These are phyloP conservation scores for Morone chrysops DNA, from an alignment of 2,113 vertebrate species.

Conservation along the genomic window DNA sequence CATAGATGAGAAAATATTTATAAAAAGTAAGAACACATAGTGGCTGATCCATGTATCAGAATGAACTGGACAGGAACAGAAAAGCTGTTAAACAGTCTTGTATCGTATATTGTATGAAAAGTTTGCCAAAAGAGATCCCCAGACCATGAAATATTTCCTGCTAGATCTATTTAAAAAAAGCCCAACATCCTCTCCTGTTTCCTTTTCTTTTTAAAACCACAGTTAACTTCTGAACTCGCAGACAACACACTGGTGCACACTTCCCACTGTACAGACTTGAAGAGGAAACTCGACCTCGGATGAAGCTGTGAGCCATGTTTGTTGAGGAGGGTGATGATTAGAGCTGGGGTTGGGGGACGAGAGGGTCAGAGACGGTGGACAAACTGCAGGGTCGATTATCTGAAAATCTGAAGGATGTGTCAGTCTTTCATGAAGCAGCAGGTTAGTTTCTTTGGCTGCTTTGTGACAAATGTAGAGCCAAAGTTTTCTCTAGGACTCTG, in stretches of 20 bases:
- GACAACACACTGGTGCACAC: conserved; percentile 8
- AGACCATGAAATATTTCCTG: conserved; percentile 3
- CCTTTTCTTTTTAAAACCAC: conserved; percentile 11
- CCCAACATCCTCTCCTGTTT: neutral
- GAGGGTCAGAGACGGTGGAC: neutral
- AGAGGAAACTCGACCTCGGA: neutral
- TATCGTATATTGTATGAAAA: neutral
- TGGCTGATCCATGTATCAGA: neutral
- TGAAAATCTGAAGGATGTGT: conserved; percentile 4
- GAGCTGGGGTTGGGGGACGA: neutral
- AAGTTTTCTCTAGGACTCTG: neutral
- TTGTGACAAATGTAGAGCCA: neutral
- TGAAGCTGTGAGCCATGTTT: conserved; percentile 9
- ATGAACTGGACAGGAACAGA: neutral
- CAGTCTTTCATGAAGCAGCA: conserved; percentile 13
- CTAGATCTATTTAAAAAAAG: conserved; percentile 2
- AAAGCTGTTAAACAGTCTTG: neutral
- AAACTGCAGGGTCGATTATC: conserved; percentile 11
- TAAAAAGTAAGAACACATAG: neutral
- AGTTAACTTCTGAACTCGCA: neutral
- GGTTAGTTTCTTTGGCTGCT: neutral
- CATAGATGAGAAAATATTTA: neutral
- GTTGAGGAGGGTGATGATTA: neutral
- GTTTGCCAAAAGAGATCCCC: neutral
- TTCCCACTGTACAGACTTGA: neutral